Conservation (phyloP, 2,113 vertebrate genomes). For the Microcebus jonahi region DNA sequence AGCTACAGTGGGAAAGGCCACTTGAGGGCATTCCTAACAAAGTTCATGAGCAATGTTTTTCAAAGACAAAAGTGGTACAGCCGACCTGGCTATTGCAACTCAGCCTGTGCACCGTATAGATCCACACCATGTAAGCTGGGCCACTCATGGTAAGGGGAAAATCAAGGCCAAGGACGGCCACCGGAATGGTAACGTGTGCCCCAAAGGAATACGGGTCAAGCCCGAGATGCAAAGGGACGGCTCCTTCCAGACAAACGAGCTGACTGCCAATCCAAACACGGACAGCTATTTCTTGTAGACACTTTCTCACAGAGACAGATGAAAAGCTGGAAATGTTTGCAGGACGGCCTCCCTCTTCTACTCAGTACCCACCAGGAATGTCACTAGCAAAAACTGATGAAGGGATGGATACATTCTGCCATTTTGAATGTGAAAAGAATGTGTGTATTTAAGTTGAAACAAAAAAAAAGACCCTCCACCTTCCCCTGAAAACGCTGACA, state of each 20-base stretch:
- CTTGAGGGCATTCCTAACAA: not conserved
- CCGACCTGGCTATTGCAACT: not conserved
- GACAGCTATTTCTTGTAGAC: not conserved
- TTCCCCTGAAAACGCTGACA: not conserved
- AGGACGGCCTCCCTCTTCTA: not conserved
- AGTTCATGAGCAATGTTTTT: not conserved
- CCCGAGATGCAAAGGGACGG: not conserved
- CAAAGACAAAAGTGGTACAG: not conserved
- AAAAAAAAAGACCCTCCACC: not conserved
- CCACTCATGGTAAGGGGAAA: not conserved
- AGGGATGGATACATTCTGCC: not conserved
- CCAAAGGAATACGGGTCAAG: not conserved
- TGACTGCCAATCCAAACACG: not conserved
- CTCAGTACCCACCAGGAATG: not conserved
- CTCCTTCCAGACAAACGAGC: fast-evolving
- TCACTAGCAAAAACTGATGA: not conserved
- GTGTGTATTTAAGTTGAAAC: not conserved
- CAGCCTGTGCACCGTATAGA: too few relatives aligned
- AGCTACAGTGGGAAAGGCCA: not conserved
- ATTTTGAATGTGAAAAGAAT: not conserved
- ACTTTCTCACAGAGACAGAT: not conserved
- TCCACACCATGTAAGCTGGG: not conserved
- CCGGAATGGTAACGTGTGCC: not conserved
- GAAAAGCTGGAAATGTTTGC: not conserved
- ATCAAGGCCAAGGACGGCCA: not conserved